phyloP scores from a whole-genome alignment of 2,888 invertebrate genomes.

The Pseudococcus viburni region DNA sequence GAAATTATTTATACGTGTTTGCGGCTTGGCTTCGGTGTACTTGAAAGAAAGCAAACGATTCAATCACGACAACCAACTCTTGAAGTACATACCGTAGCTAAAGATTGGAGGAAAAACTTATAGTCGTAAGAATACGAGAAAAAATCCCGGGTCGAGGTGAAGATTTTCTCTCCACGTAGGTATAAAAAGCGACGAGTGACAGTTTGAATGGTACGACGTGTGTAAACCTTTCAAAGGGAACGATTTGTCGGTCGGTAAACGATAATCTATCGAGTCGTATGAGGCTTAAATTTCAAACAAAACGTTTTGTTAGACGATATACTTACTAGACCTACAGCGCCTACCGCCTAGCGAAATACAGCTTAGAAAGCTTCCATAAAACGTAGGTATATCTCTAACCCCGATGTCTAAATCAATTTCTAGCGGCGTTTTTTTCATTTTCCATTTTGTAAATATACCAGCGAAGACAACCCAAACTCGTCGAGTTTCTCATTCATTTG shows the following conservation, averaged over 20 bases:
- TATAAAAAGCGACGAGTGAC: neutral
- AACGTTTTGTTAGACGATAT: neutral
- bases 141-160: no score
- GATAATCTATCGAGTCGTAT: constrained; percentile 5
- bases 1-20: constrained; percentile 21
- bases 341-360: no score
- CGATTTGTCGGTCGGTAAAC: neutral
- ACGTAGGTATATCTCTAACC: no score
- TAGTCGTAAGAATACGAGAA: no score
- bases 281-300: constrained; percentile 41
- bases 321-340: no score
- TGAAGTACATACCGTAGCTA: neutral
- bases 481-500: no score
- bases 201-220: neutral
- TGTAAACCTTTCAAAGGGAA: constrained; percentile 6
- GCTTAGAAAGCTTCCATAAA: no score
- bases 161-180: neutral
- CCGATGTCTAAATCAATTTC: no score
- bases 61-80: neutral
- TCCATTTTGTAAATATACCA: no score
- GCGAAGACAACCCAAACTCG: no score
- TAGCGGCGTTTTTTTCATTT: no score
- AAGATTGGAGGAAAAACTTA: no score
- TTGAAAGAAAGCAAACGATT: neutral
- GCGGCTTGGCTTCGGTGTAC: neutral